Evolutionary conservation across 2,888 invertebrate species (phyloP).

Genomic region (Cabera pusaria): DNA sequence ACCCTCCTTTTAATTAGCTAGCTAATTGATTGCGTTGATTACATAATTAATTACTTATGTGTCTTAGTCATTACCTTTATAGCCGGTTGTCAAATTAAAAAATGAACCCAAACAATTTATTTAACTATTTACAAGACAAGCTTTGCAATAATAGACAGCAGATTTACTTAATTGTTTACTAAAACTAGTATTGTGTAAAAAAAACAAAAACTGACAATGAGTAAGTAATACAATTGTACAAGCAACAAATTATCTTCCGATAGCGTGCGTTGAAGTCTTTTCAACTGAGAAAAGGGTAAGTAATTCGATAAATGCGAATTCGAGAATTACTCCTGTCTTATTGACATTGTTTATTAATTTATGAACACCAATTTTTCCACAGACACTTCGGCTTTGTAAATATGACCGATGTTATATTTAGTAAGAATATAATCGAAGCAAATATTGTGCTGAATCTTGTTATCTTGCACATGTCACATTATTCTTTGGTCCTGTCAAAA

Average conservation of each 20-base stretch:
- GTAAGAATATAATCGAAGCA: neutral
- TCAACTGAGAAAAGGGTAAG: slow-evolving; percentile 38
- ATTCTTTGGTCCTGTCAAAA: slow-evolving; percentile 10
- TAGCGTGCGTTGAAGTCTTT: slow-evolving; percentile 76
- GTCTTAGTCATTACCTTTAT: too few species aligned
- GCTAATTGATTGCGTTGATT: slow-evolving; percentile 20
- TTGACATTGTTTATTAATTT: too few species aligned
- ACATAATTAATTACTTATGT: slow-evolving; percentile 12
- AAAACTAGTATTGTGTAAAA: too few species aligned
- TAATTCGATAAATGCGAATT: too few species aligned
- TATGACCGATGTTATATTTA: slow-evolving; percentile 26
- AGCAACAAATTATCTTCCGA: slow-evolving; percentile 8
- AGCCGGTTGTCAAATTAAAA: too few species aligned
- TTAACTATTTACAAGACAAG: too few species aligned
- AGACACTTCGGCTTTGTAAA: slow-evolving; percentile 37
- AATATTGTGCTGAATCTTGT: slow-evolving; percentile 7
- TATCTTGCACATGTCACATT: slow-evolving; percentile 14
- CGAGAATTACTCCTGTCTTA: neutral
- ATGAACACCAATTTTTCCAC: slow-evolving; percentile 34
- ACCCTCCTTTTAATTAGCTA: slow-evolving; percentile 32
- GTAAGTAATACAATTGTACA: slow-evolving; percentile 3
- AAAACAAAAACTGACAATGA: slow-evolving; percentile 2
- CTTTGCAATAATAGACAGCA: too few species aligned
- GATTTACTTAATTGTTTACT: too few species aligned
- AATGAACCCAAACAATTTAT: too few species aligned